A percentile compares a stretch with the other conserved stretches of the same genome.
Evolutionary conservation across 2,113 vertebrate species (phyloP).

Genomic region (Leiothrix lutea): DNA sequence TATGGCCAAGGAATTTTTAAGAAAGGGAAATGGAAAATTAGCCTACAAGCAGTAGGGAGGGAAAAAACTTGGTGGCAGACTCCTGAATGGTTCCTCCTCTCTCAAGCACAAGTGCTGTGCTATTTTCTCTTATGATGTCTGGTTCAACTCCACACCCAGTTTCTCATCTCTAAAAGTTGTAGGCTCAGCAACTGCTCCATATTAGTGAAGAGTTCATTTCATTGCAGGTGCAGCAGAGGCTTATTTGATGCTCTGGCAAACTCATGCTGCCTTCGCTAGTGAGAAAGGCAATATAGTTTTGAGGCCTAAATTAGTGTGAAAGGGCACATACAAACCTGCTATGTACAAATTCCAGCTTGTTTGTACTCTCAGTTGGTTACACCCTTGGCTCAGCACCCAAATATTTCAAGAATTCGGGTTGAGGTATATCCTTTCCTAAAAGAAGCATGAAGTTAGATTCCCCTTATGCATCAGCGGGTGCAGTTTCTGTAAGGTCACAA

Average conservation of each 20-base stretch:
- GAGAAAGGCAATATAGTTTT: neutral
- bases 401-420: constrained; percentile 55
- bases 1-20: neutral
- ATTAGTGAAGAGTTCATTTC: neutral
- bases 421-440: constrained; percentile 39
- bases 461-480: neutral
- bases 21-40: neutral
- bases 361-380: constrained; percentile 49
- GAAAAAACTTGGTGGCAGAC: neutral
- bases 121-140: neutral
- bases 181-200: neutral
- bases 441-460: constrained; percentile 20
- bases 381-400: constrained; percentile 37
- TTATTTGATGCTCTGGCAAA: neutral
- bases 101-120: neutral
- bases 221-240: neutral
- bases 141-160: neutral
- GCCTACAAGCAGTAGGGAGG: neutral
- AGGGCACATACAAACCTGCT: neutral
- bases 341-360: constrained; percentile 55
- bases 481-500: constrained; percentile 5
- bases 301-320: neutral
- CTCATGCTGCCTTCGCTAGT: neutral
- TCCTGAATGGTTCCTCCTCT: neutral
- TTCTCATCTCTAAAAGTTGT: neutral